A percentile compares a stretch with the other conserved stretches of the same genome.
Conservation (phyloP, 2,113 vertebrate species). For the Mugil cephalus region DNA sequence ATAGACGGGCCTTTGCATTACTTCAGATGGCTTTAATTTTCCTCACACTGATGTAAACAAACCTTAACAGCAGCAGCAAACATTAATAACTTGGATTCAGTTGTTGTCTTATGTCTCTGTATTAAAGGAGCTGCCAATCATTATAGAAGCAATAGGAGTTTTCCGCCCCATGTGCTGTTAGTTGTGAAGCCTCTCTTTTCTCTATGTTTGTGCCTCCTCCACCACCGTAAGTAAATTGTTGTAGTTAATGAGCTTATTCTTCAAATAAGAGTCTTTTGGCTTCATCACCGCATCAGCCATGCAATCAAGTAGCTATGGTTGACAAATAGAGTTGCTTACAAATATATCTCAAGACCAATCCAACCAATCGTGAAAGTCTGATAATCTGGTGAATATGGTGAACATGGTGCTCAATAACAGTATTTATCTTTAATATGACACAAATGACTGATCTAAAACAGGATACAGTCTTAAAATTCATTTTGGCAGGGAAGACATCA, state of each 20-base stretch:
- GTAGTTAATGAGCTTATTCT: conserved; percentile 10
- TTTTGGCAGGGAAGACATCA: conserved; percentile 13
- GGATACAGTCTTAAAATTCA: conserved; percentile 34
- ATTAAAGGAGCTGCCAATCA: conserved; percentile 60
- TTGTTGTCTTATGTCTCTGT: conserved; percentile 46
- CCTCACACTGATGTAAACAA: conserved; percentile 65
- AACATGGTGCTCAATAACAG: conserved; percentile 41
- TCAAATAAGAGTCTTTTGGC: conserved; percentile 29
- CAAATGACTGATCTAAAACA: conserved; percentile 32
- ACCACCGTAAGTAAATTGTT: conserved; percentile 3
- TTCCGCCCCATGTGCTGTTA: conserved; percentile 19
- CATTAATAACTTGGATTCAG: conserved; percentile 68
- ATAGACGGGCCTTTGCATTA: conserved; percentile 37
- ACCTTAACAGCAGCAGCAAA: conserved; percentile 65
- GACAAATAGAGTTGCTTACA: conserved; percentile 25
- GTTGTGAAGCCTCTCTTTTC: background rate
- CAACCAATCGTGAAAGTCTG: conserved; percentile 34
- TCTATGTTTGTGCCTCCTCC: conserved; percentile 22
- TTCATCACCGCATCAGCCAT: conserved; percentile 35
- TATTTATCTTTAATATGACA: conserved; percentile 52
- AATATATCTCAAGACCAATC: conserved; percentile 43
- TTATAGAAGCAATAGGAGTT: conserved; percentile 32
- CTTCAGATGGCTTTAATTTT: conserved; percentile 44
- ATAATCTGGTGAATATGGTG: conserved; percentile 39
- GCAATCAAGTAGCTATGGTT: conserved; percentile 19